phyloP scores from a whole-genome alignment of 2,888 invertebrate genomes.

The Tolmerus cingulatus region DNA sequence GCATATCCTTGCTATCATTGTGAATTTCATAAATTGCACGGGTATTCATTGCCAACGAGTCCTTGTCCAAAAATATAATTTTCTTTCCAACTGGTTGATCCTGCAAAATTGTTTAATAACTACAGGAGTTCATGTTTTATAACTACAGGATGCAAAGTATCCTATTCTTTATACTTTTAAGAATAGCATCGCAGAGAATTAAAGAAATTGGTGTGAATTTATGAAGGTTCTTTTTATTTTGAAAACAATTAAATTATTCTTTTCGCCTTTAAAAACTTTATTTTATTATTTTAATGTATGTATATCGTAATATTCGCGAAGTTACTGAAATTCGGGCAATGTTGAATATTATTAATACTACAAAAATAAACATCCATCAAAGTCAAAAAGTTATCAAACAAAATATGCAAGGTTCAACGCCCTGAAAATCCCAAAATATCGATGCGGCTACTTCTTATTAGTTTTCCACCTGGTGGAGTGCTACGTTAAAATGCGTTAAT shows the following conservation, averaged over 20 bases:
- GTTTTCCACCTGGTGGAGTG: background rate
- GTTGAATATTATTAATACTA: too few species aligned
- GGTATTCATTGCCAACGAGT: slow-evolving; percentile 58
- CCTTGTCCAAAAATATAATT: slow-evolving; percentile 60
- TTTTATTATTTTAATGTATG: too few species aligned
- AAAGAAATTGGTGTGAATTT: too few species aligned
- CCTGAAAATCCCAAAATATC: background rate
- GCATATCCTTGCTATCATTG: slow-evolving; percentile 56
- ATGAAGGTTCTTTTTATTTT: too few species aligned
- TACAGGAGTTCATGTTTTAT: too few species aligned
- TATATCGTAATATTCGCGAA: too few species aligned
- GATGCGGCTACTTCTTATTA: background rate
- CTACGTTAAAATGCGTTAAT: background rate
- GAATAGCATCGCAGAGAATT: too few species aligned
- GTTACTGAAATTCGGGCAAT: too few species aligned
- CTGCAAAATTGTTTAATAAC: slow-evolving; percentile 50
- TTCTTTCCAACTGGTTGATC: slow-evolving; percentile 57
- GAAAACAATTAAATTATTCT: too few species aligned
- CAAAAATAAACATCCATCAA: background rate
- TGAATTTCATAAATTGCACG: slow-evolving; percentile 57
- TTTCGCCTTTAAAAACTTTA: too few species aligned
- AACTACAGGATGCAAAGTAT: too few species aligned
- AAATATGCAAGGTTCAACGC: background rate
- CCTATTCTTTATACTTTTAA: background rate
- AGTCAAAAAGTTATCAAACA: background rate